Evolutionary conservation across 2,888 invertebrate genomes (phyloP), one percentile per base, ranked within the genome.

Genomic region (Nudaria mundana): DNA sequence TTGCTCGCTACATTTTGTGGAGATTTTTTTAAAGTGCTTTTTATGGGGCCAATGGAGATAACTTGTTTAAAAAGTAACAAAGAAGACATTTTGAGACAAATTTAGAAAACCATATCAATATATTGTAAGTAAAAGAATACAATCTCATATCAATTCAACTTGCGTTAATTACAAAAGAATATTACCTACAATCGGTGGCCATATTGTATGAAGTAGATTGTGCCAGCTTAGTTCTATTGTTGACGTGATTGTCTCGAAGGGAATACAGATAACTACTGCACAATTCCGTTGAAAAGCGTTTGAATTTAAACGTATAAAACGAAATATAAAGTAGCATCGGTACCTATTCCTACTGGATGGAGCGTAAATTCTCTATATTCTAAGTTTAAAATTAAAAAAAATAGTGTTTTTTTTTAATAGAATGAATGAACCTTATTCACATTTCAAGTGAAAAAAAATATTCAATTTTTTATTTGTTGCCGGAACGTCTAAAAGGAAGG

Each of bases 221-320:
- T 46, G 37, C 15, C 40, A 52, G 46, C 52, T 52, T 52, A 44
- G 33, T 38, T 25, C 51, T 11, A 48, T 49, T 49, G 53, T 43
- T 46, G 44, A 42, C 49, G 49, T 44, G 45, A 33, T 36, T 10
- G 54, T 48, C 53, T 52, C 57, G 28, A 16, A 42, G 56, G 50
- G 54, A 56, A 45, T 56, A 50, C 37, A 44, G 54, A 57, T 53
- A 57, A 39, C 46, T 47, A 49, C 40, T 46, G 49, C 37, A 41
- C 40, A 44, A 35, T 31, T 23, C 35, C 14, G 31, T 11, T 32
- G 20, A 31, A 42, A 48, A 40, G 38, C 31, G 28, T 54, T 41
- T 29, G 35, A 29, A 31, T 26, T 34, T 16, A 34, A 40, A 10
- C n/a, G n/a, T n/a, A n/a, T n/a, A n/a, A n/a, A n/a, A n/a, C n/a